phyloP scores from a whole-genome alignment of 2,113 vertebrate genomes.

The Phalacrocorax pelagicus region DNA sequence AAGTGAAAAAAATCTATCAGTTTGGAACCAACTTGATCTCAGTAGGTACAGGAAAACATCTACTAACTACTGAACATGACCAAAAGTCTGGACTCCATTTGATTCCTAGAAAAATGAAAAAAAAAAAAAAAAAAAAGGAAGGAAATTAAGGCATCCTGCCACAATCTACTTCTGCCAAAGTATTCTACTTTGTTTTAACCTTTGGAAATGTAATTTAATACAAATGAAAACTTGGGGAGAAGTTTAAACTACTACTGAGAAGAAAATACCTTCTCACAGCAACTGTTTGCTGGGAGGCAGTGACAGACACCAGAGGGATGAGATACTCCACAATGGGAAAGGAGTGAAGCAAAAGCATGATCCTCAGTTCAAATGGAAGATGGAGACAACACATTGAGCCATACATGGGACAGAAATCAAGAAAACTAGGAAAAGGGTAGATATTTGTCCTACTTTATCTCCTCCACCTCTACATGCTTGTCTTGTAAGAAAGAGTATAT shows the following conservation, averaged over 20 bases:
- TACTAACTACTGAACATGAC: background rate
- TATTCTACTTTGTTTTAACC: background rate
- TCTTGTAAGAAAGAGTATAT: background rate
- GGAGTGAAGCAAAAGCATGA: background rate
- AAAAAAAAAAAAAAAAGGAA: background rate
- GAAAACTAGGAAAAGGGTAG: background rate
- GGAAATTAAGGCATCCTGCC: background rate
- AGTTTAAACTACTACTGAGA: background rate
- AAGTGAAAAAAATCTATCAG: background rate
- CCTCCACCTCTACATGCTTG: background rate
- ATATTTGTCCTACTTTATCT: background rate
- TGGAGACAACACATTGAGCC: background rate
- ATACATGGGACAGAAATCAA: background rate
- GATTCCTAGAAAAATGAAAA: background rate
- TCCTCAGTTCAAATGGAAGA: background rate
- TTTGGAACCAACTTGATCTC: background rate
- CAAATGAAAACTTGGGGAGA: background rate
- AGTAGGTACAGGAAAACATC: background rate
- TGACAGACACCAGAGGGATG: background rate
- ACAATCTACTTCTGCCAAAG: background rate
- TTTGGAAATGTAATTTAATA: background rate
- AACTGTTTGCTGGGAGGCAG: background rate
- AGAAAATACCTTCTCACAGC: background rate
- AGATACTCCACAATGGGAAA: background rate
- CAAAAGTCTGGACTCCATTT: background rate